Evolutionary conservation across 2,888 invertebrate species (phyloP).

Genomic region (Candidula unifasciata): DNA sequence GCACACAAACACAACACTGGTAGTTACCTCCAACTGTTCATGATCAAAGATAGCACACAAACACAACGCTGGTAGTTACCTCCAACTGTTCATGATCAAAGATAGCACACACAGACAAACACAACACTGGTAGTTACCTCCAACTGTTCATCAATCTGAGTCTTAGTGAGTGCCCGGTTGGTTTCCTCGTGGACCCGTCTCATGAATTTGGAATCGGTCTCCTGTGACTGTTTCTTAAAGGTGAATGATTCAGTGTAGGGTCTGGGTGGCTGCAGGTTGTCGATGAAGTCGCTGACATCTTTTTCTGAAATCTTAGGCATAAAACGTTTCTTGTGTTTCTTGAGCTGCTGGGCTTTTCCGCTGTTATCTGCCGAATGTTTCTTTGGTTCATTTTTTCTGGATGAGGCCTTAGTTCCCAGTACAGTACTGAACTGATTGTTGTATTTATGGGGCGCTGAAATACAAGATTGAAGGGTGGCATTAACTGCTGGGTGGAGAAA

Average conservation of each 20-base stretch:
- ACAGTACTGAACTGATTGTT: constrained; percentile 14
- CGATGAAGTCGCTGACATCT: constrained; percentile 34
- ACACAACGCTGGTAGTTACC: constrained; percentile 27
- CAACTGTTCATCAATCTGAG: constrained; percentile 47
- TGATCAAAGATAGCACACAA: too few species aligned
- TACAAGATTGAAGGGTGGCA: background rate
- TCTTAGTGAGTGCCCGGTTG: constrained; percentile 31
- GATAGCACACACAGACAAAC: background rate
- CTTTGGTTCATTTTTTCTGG: constrained; percentile 2
- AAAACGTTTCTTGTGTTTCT: background rate
- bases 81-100: constrained; percentile 9
- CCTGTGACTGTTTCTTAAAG: constrained; percentile 40
- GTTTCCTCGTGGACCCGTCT: constrained; percentile 47
- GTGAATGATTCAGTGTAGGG: constrained; percentile 34
- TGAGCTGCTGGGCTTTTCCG: background rate
- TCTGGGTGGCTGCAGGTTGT: constrained; percentile 32
- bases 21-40: constrained; percentile 42
- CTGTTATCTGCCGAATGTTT: background rate
- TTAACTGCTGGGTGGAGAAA: too few species aligned
- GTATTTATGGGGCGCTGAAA: constrained; percentile 35
- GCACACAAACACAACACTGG: background rate
- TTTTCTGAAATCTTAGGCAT: constrained; percentile 10
- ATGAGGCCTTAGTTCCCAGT: background rate
- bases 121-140: constrained; percentile 35
- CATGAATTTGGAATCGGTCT: constrained; percentile 40